Base-by-base conservation (phyloP, 1,140 invertebrate genomes). In the Bradysia coprophila region DNA sequence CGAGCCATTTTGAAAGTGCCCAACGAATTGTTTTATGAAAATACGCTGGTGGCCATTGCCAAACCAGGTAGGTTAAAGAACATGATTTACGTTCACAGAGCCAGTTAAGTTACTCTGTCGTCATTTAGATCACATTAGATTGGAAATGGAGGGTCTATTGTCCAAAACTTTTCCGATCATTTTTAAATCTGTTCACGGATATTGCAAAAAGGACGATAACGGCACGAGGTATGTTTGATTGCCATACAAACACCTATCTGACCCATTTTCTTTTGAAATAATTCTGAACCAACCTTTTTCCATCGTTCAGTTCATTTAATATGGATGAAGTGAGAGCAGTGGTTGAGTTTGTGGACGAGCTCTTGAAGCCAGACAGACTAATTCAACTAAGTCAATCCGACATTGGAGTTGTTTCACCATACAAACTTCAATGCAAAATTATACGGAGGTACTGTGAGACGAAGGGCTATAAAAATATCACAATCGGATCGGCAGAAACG, bases 381-480 rank as follows among this genome's bases (percentile, higher is more conserved):
- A 45, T 66, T 6, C 50, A 57, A 16, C 58, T 87, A 9, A 38
- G 40, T 2, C 55, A 65, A 36, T 57, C 67, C 21, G 73, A 90
- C 46, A 83, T 92, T 41, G 86, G 87, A 0, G 69, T 93, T 19
- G 77, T 93, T 39, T 80, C 85, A 4, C 88, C 89, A 0, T 93
- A 91, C 55, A 69, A 69, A 46, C 68, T 70, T 48, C 81, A 85
- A 59, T 71, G 73, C 33, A 64, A 52, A 11, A 51, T 53, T 21
- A 71, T 78, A 34, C 54, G 69, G 50, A 63, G 69, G 50, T 64
- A 51, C 18, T 31, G 39, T 20, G 40, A 50, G 46, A 46, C 50
- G n/a, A n/a, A n/a, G 55, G 28, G 59, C 1, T 59, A 54, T 38
- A 44, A 50, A 1, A 56, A 57, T 16, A 61, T 76, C 3, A 71